Percentiles rank a stretch among this genome's conserved stretches.
Conservation (phyloP, 2,888 invertebrate species). For the Drosophila affinis region DNA sequence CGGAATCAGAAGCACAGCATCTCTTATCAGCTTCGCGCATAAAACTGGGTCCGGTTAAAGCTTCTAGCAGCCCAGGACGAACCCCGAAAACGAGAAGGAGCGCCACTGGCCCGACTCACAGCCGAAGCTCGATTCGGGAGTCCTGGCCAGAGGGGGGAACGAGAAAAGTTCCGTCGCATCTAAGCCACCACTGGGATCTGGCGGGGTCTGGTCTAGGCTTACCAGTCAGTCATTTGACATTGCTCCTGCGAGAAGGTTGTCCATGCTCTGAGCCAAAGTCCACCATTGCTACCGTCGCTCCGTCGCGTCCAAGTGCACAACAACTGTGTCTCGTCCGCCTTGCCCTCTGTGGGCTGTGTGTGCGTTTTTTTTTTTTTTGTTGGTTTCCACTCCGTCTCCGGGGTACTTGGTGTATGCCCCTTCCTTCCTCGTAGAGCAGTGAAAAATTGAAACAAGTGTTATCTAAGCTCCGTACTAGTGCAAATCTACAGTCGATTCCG, state of each 20-base stretch:
- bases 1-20: slow-evolving; percentile 7
- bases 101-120: slow-evolving; percentile 47
- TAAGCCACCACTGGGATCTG: slow-evolving; percentile 74
- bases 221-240: slow-evolving; percentile 81
- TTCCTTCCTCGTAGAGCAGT: slow-evolving; percentile 33
- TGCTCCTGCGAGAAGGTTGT: slow-evolving; percentile 82
- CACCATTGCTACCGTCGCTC: slow-evolving; percentile 41
- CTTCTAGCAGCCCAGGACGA: slow-evolving; percentile 53
- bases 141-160: slow-evolving; percentile 17
- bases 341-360: slow-evolving; percentile 18
- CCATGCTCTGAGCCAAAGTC: slow-evolving; percentile 59
- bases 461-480: slow-evolving; percentile 36
- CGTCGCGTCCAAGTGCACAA: slow-evolving; percentile 39
- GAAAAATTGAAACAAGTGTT: slow-evolving; percentile 54
- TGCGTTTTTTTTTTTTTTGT: slow-evolving; percentile 43
- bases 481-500: slow-evolving; percentile 24
- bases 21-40: slow-evolving; percentile 52
- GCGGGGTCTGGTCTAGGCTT: slow-evolving; percentile 40
- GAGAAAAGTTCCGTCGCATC: slow-evolving; percentile 71
- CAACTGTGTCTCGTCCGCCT: slow-evolving; percentile 14
- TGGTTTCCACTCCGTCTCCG: slow-evolving; percentile 53
- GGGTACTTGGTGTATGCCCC: slow-evolving; percentile 53
- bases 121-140: slow-evolving; percentile 55
- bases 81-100: slow-evolving; percentile 26
- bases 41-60: slow-evolving; percentile 71